A percentile compares a stretch with the other conserved stretches of the same genome.
These are phyloP conservation scores for Heteromurus nitidus DNA, from an alignment of 2,888 invertebrate genomes.

Conservation along the genomic window DNA sequence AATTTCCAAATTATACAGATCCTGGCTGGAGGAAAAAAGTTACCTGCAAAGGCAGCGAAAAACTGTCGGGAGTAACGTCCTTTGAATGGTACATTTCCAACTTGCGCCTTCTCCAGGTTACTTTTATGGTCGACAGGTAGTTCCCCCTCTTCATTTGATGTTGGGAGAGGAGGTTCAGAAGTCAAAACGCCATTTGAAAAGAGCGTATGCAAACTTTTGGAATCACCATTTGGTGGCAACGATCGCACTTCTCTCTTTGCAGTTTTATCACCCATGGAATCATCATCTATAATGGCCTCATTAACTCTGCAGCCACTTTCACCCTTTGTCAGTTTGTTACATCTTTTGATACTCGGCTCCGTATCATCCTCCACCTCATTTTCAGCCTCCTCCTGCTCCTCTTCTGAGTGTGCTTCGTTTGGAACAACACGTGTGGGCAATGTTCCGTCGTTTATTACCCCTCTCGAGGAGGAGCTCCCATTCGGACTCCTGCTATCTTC, in stretches of 20 bases:
- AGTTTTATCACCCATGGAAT: constrained; percentile 64
- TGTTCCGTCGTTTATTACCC: constrained; percentile 61
- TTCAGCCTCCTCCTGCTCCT: constrained; percentile 31
- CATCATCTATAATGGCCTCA: constrained; percentile 66
- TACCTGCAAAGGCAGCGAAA: constrained; percentile 72
- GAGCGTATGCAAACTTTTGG: constrained; percentile 47
- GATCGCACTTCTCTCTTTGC: constrained; percentile 59
- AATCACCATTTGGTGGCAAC: constrained; percentile 59
- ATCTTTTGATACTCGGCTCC: constrained; percentile 50
- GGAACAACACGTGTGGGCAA: constrained; percentile 56
- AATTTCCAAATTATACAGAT: too few species aligned
- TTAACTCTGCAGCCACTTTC: constrained; percentile 60
- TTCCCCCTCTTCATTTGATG: neutral
- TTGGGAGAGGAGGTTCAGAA: neutral
- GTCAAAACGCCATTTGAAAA: constrained; percentile 33
- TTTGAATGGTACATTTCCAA: constrained; percentile 55
- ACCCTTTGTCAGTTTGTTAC: constrained; percentile 54
- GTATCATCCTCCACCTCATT: constrained; percentile 20
- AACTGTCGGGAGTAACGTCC: constrained; percentile 66
- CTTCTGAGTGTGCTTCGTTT: constrained; percentile 4
- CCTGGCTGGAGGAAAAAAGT: constrained; percentile 36
- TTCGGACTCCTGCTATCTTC: neutral
- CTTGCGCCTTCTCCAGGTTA: constrained; percentile 24
- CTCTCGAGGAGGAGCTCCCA: neutral
- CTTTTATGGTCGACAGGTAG: constrained; percentile 7